phyloP scores from a whole-genome alignment of 2,797 vertebrate genomes.

The Octomys mimax region DNA sequence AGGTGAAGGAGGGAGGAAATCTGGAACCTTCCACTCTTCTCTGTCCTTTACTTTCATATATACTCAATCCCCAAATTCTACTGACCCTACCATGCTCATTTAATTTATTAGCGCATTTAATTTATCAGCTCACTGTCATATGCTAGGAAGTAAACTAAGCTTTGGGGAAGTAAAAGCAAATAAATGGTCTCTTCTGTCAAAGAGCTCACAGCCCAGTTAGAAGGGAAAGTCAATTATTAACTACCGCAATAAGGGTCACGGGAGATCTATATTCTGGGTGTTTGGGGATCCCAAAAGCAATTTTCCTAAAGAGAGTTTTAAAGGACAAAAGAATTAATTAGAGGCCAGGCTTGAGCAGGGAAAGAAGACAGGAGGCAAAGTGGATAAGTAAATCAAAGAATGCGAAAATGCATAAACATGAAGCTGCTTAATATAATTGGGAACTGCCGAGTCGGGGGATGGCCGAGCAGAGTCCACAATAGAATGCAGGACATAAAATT shows the following conservation, averaged over 20 bases:
- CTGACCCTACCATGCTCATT: not conserved
- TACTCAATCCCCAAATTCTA: slow-evolving; percentile 19
- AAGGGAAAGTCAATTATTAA: slow-evolving; percentile 54
- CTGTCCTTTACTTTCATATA: not conserved
- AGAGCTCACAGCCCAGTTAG: not conserved
- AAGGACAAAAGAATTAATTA: slow-evolving; percentile 34
- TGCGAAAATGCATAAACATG: not conserved
- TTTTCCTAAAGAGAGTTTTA: not conserved
- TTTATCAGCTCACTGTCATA: not conserved
- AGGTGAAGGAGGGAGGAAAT: slow-evolving; percentile 34
- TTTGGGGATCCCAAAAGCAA: slow-evolving; percentile 32
- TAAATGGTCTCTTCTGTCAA: not conserved
- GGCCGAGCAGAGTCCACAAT: not conserved
- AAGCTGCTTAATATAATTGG: not conserved
- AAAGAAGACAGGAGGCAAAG: not conserved
- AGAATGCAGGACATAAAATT: not conserved
- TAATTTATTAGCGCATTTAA: slow-evolving; percentile 35
- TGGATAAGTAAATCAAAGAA: not conserved
- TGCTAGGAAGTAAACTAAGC: slow-evolving; percentile 22
- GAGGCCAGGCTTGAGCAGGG: not conserved
- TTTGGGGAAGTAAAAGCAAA: slow-evolving; percentile 42
- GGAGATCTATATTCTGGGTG: not conserved
- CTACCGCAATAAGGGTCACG: not conserved
- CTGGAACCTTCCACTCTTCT: not conserved
- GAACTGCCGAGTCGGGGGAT: not conserved